Evolutionary conservation across 2,888 invertebrate genomes (phyloP), one percentile per base, ranked within the genome.

Genomic region (Crepidodera aurea): DNA sequence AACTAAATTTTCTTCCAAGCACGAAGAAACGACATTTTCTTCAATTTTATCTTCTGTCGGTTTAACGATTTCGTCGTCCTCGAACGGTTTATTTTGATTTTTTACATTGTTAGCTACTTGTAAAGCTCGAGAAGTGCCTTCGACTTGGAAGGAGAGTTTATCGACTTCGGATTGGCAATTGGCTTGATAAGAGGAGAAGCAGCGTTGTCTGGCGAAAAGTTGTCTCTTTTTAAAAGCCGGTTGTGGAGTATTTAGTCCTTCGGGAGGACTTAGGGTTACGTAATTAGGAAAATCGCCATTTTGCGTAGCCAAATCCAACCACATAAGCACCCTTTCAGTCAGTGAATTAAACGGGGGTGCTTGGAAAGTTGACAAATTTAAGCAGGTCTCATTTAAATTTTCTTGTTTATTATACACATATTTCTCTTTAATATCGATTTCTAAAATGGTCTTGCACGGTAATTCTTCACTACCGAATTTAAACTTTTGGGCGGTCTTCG

Each of bases 321-420:
- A 93, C 71, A 91, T 89, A 2, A 92, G 79, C 0, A 93, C 93
- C 56, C 91, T 83, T 63, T 92, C 91, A 0, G 91, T 87, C 50
- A 88, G 75, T 22, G 83, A 78, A 73, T 83, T 81, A 46, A 75
- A 69, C 18, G 62, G 63, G 1, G 63, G 34, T 22, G 68, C 61
- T 25, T 64, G 16, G 19, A 62, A 51, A 37, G 60, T 56, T 6
- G 29, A 37, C 18, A 58, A 64, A 54, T 53, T 63, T 16, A 65
- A 56, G 16, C 55, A 65, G 1, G 65, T 55, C 1, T 60, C 51
- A 1, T 57, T 32, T n/a, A 7, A 8, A 12, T 53, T 29, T 13
- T 56, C 54, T 1, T 15, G 5, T 3, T 48, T 50, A 22, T 54
- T 27, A 13, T 29, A 25, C 2, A 10, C 13, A 34, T 22, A 44